Percentiles rank a stretch among this genome's conserved stretches.
Conservation (phyloP, 2,113 vertebrate genomes). For the Progne subis region DNA sequence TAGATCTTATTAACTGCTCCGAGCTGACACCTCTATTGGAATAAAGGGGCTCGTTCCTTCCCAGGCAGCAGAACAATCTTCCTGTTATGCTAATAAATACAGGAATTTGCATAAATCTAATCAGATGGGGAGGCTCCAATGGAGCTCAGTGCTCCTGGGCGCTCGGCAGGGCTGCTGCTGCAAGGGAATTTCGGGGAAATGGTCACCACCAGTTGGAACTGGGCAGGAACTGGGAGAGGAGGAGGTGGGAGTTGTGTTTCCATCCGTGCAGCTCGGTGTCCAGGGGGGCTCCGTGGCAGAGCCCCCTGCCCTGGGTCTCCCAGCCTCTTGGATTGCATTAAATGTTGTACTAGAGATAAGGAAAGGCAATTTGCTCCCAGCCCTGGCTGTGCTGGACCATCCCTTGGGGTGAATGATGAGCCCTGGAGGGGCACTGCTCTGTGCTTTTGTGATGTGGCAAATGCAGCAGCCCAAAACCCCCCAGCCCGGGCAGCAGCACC, state of each 20-base stretch:
- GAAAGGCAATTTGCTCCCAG: neutral
- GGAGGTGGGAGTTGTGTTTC: neutral
- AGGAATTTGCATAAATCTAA: constrained; percentile 23
- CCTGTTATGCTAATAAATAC: constrained; percentile 30
- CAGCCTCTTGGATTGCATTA: neutral
- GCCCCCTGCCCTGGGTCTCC: rapidly evolving
- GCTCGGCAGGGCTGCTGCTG: neutral
- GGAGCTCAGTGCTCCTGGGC: neutral
- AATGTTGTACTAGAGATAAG: neutral
- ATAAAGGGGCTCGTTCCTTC: constrained; percentile 19
- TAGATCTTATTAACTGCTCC: constrained; percentile 48
- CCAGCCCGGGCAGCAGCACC: neutral
- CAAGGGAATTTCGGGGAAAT: neutral
- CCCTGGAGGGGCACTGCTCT: neutral
- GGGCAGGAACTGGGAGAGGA: neutral
- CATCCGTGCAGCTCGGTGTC: neutral
- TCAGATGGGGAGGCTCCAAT: neutral
- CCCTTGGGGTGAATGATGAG: neutral
- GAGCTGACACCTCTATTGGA: constrained; percentile 11
- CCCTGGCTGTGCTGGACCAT: neutral
- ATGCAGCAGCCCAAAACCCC: neutral
- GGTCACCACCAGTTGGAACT: neutral
- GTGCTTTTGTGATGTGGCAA: neutral
- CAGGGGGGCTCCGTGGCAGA: neutral
- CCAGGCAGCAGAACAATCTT: constrained; percentile 21